phyloP scores from a whole-genome alignment of 1,140 invertebrate genomes.

The Parapsyche elsis region DNA sequence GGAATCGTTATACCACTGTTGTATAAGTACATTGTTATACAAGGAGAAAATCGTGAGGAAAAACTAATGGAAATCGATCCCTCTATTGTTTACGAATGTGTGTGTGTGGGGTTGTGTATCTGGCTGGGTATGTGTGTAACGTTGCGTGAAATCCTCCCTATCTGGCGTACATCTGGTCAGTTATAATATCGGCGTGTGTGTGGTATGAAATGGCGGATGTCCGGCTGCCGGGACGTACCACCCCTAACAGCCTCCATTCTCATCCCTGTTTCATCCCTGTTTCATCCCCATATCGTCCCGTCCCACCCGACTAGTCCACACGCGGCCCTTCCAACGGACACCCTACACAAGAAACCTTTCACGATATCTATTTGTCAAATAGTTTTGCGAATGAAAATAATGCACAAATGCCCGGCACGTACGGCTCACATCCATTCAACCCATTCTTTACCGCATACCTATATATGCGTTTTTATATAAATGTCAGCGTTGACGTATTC shows the following conservation, averaged over 20 bases:
- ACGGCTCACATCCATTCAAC: slow-evolving; percentile 23
- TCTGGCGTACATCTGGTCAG: slow-evolving; percentile 6
- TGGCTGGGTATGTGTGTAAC: not conserved
- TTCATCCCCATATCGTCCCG: not conserved
- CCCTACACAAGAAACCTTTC: slow-evolving; percentile 56
- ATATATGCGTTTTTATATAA: not conserved
- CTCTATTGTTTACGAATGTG: not conserved
- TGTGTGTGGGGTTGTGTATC: not conserved
- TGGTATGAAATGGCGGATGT: slow-evolving; percentile 60
- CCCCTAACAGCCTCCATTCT: not conserved
- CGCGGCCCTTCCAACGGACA: slow-evolving; percentile 40
- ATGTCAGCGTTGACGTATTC: not conserved
- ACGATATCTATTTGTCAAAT: slow-evolving; percentile 54
- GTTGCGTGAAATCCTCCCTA: not conserved
- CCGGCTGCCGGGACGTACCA: not conserved
- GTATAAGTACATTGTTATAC: no score
- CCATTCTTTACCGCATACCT: not conserved
- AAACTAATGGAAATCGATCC: no score
- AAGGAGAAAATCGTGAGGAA: no score
- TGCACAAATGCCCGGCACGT: slow-evolving; percentile 32
- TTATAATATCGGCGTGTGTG: slow-evolving; percentile 22
- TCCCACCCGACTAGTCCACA: not conserved
- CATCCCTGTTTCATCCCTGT: not conserved
- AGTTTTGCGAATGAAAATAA: slow-evolving; percentile 49
- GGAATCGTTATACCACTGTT: no score